Evolutionary conservation across 2,113 vertebrate genomes (phyloP), one percentile per base, ranked within the genome.

Genomic region (Mesoclemmys tuberculata): DNA sequence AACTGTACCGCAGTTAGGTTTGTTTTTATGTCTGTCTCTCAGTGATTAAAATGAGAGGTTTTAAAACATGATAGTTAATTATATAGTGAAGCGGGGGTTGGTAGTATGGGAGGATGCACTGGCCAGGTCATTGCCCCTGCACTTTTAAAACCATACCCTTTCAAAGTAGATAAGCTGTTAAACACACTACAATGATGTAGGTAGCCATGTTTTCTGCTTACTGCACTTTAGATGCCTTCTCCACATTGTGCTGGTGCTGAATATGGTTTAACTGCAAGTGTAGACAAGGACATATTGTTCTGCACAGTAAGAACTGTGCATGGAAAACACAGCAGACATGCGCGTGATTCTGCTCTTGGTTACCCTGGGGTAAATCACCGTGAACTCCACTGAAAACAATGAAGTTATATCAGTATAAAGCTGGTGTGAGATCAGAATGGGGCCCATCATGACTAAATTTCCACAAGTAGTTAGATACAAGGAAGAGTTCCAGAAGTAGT

Each of bases 1-100:
- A 75, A 68, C 3, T 9, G 27, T 74, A 80, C 41, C 51, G 21
- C 51, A 0, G 1, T 13, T 61, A 0, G 13, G 21, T 44, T 6
- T 26, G 77, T 14, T 5, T 38, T 29, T 27, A 31, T 78, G 14
- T 14, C 31, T 21, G 2, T 27, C 89, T 51, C 75, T 75, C 14
- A 79, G 14, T 48, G 38, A 48, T 77, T 75, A 3, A 68, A 49
- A 75, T 0, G 0, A n/a, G 77, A 0, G 0, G 68, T 77, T 79
- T 0, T n/a, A n/a, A n/a, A n/a, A 0, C 86, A 18, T 4, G 6
- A 0, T 16, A 31, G 35, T 8, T 41, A 48, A 3, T 55, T 48
- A 11, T 16, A 2, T 41, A 51, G 51, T 84, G 38, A n/a, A 41
- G 51, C 68, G 82, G 24, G 18, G 51, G n/a, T 51, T 22, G 88